Evolutionary conservation across 2,888 invertebrate genomes (phyloP), one percentile per base, ranked within the genome.

Genomic region (Acholoe squamosa): DNA sequence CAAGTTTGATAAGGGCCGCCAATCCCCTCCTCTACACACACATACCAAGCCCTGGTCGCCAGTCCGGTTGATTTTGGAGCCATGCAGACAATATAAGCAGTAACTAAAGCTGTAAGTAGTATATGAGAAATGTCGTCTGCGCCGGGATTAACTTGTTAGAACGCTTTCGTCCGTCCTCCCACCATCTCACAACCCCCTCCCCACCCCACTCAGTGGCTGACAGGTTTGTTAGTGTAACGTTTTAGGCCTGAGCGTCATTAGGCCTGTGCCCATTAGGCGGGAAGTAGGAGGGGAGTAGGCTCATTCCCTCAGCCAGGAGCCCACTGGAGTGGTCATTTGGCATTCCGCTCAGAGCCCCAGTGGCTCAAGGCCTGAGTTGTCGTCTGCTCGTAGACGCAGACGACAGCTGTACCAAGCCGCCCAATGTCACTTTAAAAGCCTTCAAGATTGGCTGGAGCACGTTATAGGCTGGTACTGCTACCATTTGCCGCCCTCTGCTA

Each of bases 261-360:
- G 86, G 52, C 86, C 28, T 14, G 14, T 54, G 25, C 16, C 86
- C 86, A 86, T 86, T 86, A 86, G 86, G 52, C 56, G 22, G 52
- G 5, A 28, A 86, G 86, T 86, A 86, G 86, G 52, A 28, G 22
- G 52, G 5, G 54, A 86, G 86, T 86, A 56, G 86, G 56, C 86
- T 86, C 86, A 86, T 86, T 86, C 86, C 56, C n/a, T 10, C 86
- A 51, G 31, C 54, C 31, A 10, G 14, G 54, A 3, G 33, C 19
- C 31, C 86, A 43, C 43, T 86, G 16, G 86, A 86, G 86, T 86
- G 86, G 86, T 86, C 86, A 86, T 86, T 86, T 86, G 86, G 86
- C 16, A 86, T 86, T 52, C 86, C 54, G 16, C 25, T 25, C 86
- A 86, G 86, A 25, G 16, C 31, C 86, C 16, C 10, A 25, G 28